Conservation (phyloP, 2,797 vertebrate species). For the Otolemur crassicaudatus region DNA sequence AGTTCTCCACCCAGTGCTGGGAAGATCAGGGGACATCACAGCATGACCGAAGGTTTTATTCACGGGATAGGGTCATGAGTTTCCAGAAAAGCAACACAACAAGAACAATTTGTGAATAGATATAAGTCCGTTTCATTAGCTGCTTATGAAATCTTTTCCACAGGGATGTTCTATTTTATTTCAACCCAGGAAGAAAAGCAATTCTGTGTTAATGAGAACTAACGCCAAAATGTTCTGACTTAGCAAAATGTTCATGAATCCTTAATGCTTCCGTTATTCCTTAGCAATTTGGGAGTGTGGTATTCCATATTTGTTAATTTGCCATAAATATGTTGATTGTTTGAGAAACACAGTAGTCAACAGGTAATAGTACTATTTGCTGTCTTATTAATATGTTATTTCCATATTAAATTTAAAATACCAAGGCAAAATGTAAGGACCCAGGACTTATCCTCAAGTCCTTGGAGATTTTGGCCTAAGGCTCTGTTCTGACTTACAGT, state of each 20-base stretch:
- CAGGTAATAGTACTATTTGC: neutral
- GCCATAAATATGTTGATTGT: neutral
- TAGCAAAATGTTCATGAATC: conserved; percentile 27
- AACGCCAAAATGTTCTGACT: neutral
- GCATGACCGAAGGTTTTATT: neutral
- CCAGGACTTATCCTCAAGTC: neutral
- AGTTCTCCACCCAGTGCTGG: neutral
- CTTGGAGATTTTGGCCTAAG: neutral
- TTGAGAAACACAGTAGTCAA: neutral
- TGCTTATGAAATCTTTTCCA: neutral
- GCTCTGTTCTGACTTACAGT: neutral
- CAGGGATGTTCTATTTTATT: conserved; percentile 32
- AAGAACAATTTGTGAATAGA: neutral
- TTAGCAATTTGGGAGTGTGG: neutral
- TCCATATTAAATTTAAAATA: conserved; percentile 26
- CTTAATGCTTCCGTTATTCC: conserved; percentile 28
- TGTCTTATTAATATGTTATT: neutral
- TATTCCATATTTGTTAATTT: conserved; percentile 26
- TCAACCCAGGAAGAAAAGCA: conserved; percentile 17
- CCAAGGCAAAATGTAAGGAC: conserved; percentile 37
- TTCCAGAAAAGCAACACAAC: neutral
- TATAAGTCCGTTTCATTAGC: neutral
- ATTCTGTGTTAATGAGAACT: neutral
- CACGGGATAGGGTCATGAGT: neutral
- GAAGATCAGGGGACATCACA: neutral